Conservation (phyloP, 2,113 vertebrate species). For the Nothoprocta pentlandii region DNA sequence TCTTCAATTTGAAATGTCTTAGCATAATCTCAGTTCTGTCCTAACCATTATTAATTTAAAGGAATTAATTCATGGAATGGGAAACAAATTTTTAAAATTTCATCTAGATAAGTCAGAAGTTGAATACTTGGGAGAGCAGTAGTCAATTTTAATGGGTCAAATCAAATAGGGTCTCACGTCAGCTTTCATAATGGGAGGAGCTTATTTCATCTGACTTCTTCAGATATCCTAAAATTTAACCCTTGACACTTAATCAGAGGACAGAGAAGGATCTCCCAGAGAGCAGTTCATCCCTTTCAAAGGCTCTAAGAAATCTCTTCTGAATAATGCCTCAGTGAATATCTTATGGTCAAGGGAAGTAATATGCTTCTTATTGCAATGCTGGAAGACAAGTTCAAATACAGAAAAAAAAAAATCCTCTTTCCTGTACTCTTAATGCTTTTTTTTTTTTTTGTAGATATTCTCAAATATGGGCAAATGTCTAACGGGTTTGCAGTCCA, state of each 20-base stretch:
- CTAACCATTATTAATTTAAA: neutral
- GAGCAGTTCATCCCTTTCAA: neutral
- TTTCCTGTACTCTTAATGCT: neutral
- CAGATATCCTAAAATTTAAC: neutral
- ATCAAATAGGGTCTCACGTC: neutral
- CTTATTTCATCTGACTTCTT: neutral
- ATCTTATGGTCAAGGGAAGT: neutral
- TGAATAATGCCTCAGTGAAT: neutral
- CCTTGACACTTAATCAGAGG: neutral
- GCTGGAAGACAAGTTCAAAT: slow-evolving; percentile 9
- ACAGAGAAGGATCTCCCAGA: neutral
- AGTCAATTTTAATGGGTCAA: neutral
- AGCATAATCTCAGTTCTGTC: neutral
- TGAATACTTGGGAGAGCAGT: neutral
- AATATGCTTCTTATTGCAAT: neutral
- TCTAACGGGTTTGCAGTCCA: neutral
- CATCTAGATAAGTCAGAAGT: neutral
- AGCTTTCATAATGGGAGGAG: neutral
- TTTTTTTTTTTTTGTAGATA: neutral
- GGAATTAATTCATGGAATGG: neutral
- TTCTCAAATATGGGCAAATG: neutral
- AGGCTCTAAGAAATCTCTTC: neutral
- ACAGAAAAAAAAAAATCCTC: accelerated
- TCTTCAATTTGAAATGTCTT: neutral
- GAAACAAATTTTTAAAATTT: neutral